Evolutionary conservation across 2,113 vertebrate species (phyloP).

Genomic region (Pelodiscus sinensis): DNA sequence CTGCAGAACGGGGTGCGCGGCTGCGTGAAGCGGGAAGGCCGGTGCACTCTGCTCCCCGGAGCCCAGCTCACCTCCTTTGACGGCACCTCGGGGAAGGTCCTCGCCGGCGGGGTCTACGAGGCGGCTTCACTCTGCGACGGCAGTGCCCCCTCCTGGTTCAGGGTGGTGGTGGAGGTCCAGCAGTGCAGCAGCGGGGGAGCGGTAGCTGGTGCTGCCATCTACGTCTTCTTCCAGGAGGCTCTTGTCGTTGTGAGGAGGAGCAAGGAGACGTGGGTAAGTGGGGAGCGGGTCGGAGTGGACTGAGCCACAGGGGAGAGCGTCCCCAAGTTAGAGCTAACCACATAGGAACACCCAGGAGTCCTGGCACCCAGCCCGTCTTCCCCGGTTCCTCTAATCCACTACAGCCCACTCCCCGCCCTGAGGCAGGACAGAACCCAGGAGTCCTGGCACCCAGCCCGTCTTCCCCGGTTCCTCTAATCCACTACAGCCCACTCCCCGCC

Average conservation of each 20-base stretch:
- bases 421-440: too few species aligned
- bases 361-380: too few species aligned
- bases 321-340: background rate
- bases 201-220: background rate
- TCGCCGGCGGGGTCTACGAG: constrained; percentile 45
- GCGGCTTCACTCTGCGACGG: constrained; percentile 50
- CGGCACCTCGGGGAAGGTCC: background rate
- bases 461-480: too few species aligned
- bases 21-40: constrained; percentile 37
- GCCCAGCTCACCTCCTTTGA: constrained; percentile 65
- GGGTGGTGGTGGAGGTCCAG: constrained; percentile 56
- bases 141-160: constrained; percentile 45
- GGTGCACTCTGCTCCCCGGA: constrained; percentile 47
- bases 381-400: too few species aligned
- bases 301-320: background rate
- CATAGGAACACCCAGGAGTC: background rate
- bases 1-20: constrained; percentile 33
- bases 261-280: constrained; percentile 65
- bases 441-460: too few species aligned
- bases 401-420: too few species aligned
- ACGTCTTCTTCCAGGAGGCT: constrained; percentile 54
- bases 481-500: too few species aligned
- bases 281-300: background rate
- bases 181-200: background rate
- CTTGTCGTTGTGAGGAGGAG: constrained; percentile 38